Evolutionary conservation across 2,888 invertebrate species (phyloP), one percentile per base, ranked within the genome.

Genomic region (Scrobipalpa costella): DNA sequence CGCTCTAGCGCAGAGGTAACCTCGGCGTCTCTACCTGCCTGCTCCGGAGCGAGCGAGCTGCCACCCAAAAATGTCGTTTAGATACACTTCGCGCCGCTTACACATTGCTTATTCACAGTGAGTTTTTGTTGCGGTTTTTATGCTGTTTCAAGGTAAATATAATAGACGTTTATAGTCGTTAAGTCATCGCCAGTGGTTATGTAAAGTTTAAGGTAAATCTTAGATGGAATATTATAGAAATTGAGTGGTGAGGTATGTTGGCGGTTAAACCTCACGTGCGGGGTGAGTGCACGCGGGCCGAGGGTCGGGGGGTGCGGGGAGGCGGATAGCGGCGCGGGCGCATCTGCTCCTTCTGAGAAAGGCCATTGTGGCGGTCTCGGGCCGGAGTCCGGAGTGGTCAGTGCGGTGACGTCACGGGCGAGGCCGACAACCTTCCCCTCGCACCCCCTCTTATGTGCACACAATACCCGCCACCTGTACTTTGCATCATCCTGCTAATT

Each of bases 341-440:
- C 88, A 88, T 89, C 88, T 87, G 90, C 88, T 89, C 85, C 85
- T 90, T 90, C 88, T 86, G 77, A 89, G 90, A 89, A 90, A 88
- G 88, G 82, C 88, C 85, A 86, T 86, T 88, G 86, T 88, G 88
- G 83, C 84, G 83, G 83, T 83, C 84, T 83, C 83, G 79, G 77
- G 52, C 52, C 33, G 27, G 52, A 86, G 87, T 86, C 52, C 33
- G 27, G 52, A 86, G 87, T 86, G 88, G 89, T 88, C 89, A 89
- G 88, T 86, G 83, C 82, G 85, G 80, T 90, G 89, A 90, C 90
- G 91, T 91, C 90, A 91, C 90, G 79, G 84, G 84, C 80, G 84
- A 84, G 89, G 88, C 89, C 89, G 88, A 87, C 90, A 88, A 89
- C 90, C 89, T 87, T 85, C 81, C 80, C 79, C 74, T 68, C 73